Conservation (phyloP, 2,888 invertebrate genomes). For the Myathropa florea region DNA sequence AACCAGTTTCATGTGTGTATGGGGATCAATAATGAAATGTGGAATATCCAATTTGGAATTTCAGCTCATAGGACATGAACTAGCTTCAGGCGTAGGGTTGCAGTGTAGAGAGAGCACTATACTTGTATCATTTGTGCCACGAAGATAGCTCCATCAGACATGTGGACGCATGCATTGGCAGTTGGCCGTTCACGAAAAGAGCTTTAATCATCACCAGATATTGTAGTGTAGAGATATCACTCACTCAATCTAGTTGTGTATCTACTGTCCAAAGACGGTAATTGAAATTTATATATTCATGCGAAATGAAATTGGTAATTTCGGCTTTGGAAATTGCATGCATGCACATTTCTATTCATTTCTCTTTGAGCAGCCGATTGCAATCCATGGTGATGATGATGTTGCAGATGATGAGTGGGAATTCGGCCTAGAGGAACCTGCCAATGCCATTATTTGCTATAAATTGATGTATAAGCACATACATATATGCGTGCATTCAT, state of each 20-base stretch:
- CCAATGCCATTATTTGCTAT: slow-evolving; percentile 44
- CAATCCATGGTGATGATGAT: slow-evolving; percentile 56
- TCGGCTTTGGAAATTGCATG: slow-evolving; percentile 71
- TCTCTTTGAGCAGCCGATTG: slow-evolving; percentile 65
- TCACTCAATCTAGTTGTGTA: slow-evolving; percentile 58
- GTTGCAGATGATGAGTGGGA: slow-evolving; percentile 37
- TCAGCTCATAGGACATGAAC: slow-evolving; percentile 56
- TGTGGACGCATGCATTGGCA: background rate
- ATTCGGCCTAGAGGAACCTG: slow-evolving; percentile 59
- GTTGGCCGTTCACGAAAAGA: slow-evolving; percentile 39
- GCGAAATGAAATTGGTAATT: slow-evolving; percentile 79
- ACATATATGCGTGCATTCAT: background rate
- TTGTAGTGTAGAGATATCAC: slow-evolving; percentile 45
- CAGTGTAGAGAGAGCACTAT: slow-evolving; percentile 13
- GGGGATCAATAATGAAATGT: slow-evolving; percentile 68
- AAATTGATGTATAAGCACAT: background rate
- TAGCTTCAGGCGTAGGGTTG: slow-evolving; percentile 52
- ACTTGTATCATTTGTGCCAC: slow-evolving; percentile 13
- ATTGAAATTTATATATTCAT: slow-evolving; percentile 75
- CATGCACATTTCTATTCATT: slow-evolving; percentile 66
- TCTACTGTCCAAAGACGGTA: slow-evolving; percentile 68
- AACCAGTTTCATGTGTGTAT: slow-evolving; percentile 33
- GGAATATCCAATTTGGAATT: slow-evolving; percentile 66
- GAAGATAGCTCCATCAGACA: slow-evolving; percentile 30
- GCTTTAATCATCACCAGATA: slow-evolving; percentile 54